phyloP scores from a whole-genome alignment of 1,140 invertebrate genomes.

The Megathymus violae region DNA sequence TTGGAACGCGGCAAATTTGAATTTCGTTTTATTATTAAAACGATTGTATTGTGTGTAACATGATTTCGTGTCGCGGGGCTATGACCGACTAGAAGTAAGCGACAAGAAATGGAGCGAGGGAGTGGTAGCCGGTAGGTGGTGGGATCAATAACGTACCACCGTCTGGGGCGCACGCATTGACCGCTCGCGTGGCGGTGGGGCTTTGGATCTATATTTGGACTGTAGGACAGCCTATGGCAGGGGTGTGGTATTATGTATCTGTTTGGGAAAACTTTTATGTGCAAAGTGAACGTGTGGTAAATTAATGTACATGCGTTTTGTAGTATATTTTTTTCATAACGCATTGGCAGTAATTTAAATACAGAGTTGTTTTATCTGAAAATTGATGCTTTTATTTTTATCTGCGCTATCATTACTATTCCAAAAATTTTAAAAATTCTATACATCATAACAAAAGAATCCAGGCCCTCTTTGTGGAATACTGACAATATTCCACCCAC shows the following conservation, averaged over 20 bases:
- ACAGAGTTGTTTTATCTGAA: no score
- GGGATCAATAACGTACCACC: conserved; percentile 71
- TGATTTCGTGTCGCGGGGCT: conserved; percentile 69
- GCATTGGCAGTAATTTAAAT: no score
- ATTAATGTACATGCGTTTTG: no score
- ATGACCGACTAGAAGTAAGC: conserved; percentile 70
- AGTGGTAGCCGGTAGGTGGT: conserved; percentile 69
- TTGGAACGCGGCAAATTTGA: conserved; percentile 39
- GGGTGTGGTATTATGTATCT: not conserved
- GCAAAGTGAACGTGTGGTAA: no score
- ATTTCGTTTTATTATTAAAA: conserved; percentile 47
- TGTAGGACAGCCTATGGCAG: conserved; percentile 41
- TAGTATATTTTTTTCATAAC: no score
- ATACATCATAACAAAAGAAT: no score
- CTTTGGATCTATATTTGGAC: conserved; percentile 60
- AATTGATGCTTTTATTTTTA: no score
- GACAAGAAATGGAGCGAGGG: conserved; percentile 59
- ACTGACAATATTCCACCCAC: no score
- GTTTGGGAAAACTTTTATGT: no score
- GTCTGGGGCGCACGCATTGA: conserved; percentile 77
- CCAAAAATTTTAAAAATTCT: no score
- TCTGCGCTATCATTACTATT: no score
- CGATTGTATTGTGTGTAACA: conserved; percentile 45
- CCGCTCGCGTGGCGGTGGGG: conserved; percentile 55
- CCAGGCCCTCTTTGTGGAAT: no score